Evolutionary conservation across 30 jellyfish, hydroid and myxozoan species (phyloP).

Genomic region (Turritopsis dohrnii): DNA sequence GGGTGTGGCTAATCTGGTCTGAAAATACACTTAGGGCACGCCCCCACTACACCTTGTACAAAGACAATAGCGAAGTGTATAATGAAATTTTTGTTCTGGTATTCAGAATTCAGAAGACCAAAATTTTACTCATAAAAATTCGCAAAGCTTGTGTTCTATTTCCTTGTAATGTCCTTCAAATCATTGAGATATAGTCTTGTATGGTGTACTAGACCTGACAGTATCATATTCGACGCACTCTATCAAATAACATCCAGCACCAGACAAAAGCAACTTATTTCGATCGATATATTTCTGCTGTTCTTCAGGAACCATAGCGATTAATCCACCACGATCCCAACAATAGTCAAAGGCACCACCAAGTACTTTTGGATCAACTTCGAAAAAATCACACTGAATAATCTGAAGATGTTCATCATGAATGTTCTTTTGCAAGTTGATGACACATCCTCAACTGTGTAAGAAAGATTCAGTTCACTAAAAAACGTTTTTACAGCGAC

Average conservation of each 20-base stretch:
- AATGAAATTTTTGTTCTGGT: too few relatives aligned
- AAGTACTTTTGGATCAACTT: conserved; percentile 8
- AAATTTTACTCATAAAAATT: too few relatives aligned
- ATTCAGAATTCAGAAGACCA: too few relatives aligned
- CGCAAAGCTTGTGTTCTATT: too few relatives aligned
- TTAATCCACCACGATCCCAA: conserved; percentile 38
- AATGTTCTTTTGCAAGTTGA: not conserved
- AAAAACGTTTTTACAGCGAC: conserved; percentile 44
- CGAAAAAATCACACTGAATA: conserved; percentile 24
- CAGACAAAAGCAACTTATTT: not conserved
- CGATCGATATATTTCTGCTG: conserved; percentile 32
- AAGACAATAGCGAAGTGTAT: too few relatives aligned
- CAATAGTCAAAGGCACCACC: conserved; percentile 32
- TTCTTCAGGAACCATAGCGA: conserved; percentile 27
- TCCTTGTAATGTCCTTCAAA: too few relatives aligned
- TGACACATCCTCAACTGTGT: conserved; percentile 36
- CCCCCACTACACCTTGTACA: too few relatives aligned
- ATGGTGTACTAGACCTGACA: not conserved
- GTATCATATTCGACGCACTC: conserved; percentile 25
- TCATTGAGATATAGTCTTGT: not conserved
- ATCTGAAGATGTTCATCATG: conserved; percentile 14
- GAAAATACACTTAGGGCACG: too few relatives aligned
- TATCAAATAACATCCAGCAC: not conserved
- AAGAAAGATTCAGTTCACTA: conserved; percentile 33
- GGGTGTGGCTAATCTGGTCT: too few relatives aligned